Evolutionary conservation across 2,888 invertebrate genomes (phyloP), one percentile per base, ranked within the genome.

Genomic region (Cistogaster globosa): DNA sequence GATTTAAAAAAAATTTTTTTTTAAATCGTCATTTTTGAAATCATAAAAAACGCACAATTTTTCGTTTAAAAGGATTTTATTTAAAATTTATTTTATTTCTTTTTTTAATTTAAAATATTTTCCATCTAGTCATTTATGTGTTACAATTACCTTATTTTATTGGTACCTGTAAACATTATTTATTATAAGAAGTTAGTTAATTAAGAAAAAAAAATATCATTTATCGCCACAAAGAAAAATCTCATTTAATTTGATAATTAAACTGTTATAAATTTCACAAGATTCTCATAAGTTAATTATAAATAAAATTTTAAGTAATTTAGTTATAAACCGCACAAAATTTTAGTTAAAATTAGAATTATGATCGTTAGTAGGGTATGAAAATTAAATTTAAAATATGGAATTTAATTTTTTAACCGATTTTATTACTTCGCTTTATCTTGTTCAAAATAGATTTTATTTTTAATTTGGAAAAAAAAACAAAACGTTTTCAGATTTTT

Each of bases 261-360:
- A 76, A 71, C 51, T 83, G 60, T 74, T 68, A 57, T 20, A 20
- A 57, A 58, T 79, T 74, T 83, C 83, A 80, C 57, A 84, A 71
- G 84, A 84, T 84, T 75, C 84, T 84, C 80, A 84, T 84, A 71
- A 71, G 80, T 71, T 69, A 75, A 55, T 58, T 55, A 65, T 65
- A 22, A 26, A 53, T 38, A 58, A 78, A 45, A 45, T 60, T 32
- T 8, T 53, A 65, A 26, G 4, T 45, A 45, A 60, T 63, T 20
- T 68, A 74, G 7, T 69, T 75, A 36, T 53, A 74, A 68, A 38
- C 51, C 53, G 63, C 68, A 78, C 57, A 83, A 71, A 75, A 57
- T 67, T n/a, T 26, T 51, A 32, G 5, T 48, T 16, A 53, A 51
- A 60, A 26, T 38, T 20, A n/a, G 7, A 22, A 2, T n/a, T 53